Evolutionary conservation across 2,113 vertebrate species (phyloP).

Genomic region (Neoarius graeffei): DNA sequence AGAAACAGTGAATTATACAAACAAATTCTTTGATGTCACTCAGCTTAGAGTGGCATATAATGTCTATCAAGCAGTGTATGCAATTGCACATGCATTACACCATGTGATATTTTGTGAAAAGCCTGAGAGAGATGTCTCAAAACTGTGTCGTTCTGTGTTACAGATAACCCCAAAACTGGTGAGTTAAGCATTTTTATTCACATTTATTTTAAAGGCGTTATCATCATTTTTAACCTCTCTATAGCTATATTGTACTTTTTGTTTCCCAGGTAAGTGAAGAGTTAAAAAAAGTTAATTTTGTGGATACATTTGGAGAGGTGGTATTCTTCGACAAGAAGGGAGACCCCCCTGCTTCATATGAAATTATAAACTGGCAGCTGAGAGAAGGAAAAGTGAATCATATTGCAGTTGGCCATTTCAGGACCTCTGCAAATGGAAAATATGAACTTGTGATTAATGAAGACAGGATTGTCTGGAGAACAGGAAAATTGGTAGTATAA

Average conservation of each 20-base stretch:
- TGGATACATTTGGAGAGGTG: constrained; percentile 64
- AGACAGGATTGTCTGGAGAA: constrained; percentile 67
- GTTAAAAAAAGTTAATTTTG: constrained; percentile 67
- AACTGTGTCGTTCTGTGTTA: constrained; percentile 64
- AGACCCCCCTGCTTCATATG: constrained; percentile 71
- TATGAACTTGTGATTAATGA: constrained; percentile 67
- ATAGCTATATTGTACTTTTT: background rate
- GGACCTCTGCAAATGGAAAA: constrained; percentile 48
- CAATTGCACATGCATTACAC: constrained; percentile 73
- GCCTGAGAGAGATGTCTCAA: constrained; percentile 15
- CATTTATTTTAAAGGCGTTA: background rate
- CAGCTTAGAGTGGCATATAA: constrained; percentile 73
- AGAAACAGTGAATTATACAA: constrained; percentile 63
- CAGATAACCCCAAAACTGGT: constrained; percentile 68
- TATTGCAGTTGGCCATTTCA: constrained; percentile 70
- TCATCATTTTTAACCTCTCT: background rate
- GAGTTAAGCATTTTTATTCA: constrained; percentile 27
- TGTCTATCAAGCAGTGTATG: constrained; percentile 76
- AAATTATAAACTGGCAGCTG: constrained; percentile 77
- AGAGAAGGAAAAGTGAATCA: constrained; percentile 68
- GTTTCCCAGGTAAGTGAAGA: constrained; percentile 64
- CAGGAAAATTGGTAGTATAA: constrained; percentile 59
- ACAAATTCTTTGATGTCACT: constrained; percentile 71
- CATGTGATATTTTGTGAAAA: constrained; percentile 67
- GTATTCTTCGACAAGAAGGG: constrained; percentile 74